Evolutionary conservation across 2,888 invertebrate genomes (phyloP), one percentile per base, ranked within the genome.

Genomic region (Chrysodeixis includens): DNA sequence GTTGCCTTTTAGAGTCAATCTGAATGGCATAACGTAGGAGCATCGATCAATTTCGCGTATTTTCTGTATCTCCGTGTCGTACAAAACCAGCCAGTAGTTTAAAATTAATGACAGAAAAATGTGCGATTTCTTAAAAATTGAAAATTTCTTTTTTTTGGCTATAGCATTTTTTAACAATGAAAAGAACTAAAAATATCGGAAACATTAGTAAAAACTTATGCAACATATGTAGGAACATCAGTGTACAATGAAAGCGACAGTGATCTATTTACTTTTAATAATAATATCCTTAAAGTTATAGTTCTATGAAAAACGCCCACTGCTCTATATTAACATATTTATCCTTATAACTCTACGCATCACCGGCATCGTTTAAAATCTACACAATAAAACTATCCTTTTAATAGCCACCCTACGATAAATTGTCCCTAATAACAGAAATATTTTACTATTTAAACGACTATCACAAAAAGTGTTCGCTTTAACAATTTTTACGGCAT

Each of bases 351-450:
- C 83, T 88, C 85, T 89, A 86, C 83, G 57, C 77, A 81, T 84
- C 82, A 84, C 85, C 84, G 76, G 80, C 84, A 46, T 46, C 83
- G 74, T 79, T 88, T 87, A 90, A 93, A 92, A 91, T 87, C 88
- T 85, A 93, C 90, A 93, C 86, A 83, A 92, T 93, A 94, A 94
- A 94, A 88, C n/a, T 92, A 91, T 82, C 85, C 86, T 88, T 90
- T 90, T 92, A 93, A 92, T 92, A 86, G 91, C 90, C 88, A 86
- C 69, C 82, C 81, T 70, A 80, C 89, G 79, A 94, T 95, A 94
- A 93, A 94, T 93, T 92, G 87, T 86, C 85, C 86, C 80, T 93
- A 94, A 94, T 94, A 93, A 90, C 86, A 88, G 90, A 92, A 92
- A 93, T 93, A 94, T 92, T 92, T 93, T 90, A 90, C 86, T 86